Base-by-base conservation (phyloP, 1,140 invertebrate genomes). In the Zaprionus camerounensis region DNA sequence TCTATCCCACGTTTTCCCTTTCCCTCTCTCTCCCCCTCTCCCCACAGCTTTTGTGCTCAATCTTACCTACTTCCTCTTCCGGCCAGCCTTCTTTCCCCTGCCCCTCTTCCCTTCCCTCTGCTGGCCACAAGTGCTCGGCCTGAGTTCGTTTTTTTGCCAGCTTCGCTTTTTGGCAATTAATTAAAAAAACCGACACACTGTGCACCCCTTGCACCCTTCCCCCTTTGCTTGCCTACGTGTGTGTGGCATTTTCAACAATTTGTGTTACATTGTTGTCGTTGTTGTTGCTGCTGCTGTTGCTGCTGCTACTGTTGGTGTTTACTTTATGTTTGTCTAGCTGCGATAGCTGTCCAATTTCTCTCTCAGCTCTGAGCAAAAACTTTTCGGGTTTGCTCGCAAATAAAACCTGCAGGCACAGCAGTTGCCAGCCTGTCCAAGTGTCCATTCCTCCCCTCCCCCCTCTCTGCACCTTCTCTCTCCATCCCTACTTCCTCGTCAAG, bases 131-230 rank as follows among this genome's bases (percentile, higher is more conserved):
- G 78, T 85, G 72, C 76, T 90, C 81, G 83, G 78, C 71, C 76
- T 49, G 71, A 53, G 53, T 46, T 56, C 55, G 44, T 82, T 76
- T 80, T 80, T 90, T 91, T 78, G 78, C 67, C 76, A 62, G 69
- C 65, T 62, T 86, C 71, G 57, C 80, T 78, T 86, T 90, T 91
- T 86, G 81, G 86, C 82, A 90, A 90, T 90, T 91, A 91, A 90
- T 90, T 91, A 90, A 90, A 81, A 87, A 78, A 77, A 85, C 82
- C 82, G 71, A 80, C 82, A 64, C 72, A 78, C 57, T 57, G 38
- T 38, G 26, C 38, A 12, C 12, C 24, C 13, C 13, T 22, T 4
- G 46, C 15, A 6, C 3, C 65, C 11, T 26, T 17, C 6, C 9
- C 15, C 31, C 53, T 5, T 13, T 61, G 34, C 41, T 56, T 31